Evolutionary conservation across 2,113 vertebrate species (phyloP).

Genomic region (Oryzias celebensis): DNA sequence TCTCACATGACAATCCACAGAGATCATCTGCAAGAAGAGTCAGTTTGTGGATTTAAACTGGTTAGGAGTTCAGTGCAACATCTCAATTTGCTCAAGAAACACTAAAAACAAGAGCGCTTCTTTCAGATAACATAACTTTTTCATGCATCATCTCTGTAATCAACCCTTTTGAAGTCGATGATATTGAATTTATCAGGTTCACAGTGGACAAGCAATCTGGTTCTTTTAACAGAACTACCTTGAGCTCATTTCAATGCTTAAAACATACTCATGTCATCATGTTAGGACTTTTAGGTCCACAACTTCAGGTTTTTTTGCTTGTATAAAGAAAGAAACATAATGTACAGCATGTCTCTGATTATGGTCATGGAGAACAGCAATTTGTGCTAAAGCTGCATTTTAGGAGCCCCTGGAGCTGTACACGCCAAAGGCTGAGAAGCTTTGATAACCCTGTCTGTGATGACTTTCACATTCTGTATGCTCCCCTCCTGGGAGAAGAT

Average conservation of each 20-base stretch:
- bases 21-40: conserved; percentile 26
- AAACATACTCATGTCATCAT: no score
- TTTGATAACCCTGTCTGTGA: conserved; percentile 18
- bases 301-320: no score
- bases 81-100: conserved; percentile 23
- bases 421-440: conserved; percentile 8
- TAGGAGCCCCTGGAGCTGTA: conserved; percentile 6
- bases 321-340: no score
- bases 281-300: no score
- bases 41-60: conserved; percentile 8
- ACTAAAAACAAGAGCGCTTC: conserved; percentile 18
- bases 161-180: no score
- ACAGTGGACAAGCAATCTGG: no score
- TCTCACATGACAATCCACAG: neutral
- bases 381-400: conserved; percentile 1
- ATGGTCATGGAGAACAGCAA: neutral
- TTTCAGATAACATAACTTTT: no score
- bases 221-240: no score
- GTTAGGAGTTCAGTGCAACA: conserved; percentile 43
- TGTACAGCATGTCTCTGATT: no score
- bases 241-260: no score
- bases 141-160: no score
- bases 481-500: conserved; percentile 14
- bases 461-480: conserved; percentile 6
- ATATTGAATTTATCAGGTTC: no score